These are phyloP conservation scores for Conger conger DNA, from an alignment of 2,113 vertebrate genomes.

Conservation along the genomic window DNA sequence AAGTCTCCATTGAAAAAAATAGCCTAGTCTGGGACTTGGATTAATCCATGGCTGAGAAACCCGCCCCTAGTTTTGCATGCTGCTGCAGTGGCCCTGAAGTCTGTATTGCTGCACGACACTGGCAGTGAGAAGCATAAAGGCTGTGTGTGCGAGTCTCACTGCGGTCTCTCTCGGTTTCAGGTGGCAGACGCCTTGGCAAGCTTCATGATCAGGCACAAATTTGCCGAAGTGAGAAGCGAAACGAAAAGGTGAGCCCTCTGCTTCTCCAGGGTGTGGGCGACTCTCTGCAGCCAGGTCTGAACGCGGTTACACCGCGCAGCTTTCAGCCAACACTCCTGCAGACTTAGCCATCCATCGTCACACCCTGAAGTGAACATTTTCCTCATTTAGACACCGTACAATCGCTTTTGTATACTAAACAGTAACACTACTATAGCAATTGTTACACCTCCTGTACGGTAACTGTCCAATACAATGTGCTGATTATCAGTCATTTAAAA, in stretches of 20 bases:
- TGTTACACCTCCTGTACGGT: too few relatives aligned
- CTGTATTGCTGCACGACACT: background rate
- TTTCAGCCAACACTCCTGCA: background rate
- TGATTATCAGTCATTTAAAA: too few relatives aligned
- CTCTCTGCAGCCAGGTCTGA: background rate
- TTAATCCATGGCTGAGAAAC: too few relatives aligned
- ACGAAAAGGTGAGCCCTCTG: slow-evolving; percentile 46
- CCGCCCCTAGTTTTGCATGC: too few relatives aligned
- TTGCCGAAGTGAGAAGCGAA: slow-evolving; percentile 54
- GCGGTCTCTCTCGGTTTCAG: slow-evolving; percentile 25
- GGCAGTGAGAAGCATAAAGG: background rate
- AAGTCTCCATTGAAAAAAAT: too few relatives aligned
- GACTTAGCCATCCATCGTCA: too few relatives aligned
- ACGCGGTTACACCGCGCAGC: background rate
- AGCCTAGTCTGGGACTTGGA: too few relatives aligned
- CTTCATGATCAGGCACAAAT: slow-evolving; percentile 63
- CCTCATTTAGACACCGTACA: too few relatives aligned
- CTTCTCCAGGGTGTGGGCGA: background rate
- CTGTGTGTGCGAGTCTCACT: background rate
- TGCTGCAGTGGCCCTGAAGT: background rate
- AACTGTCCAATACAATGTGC: too few relatives aligned
- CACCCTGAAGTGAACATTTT: too few relatives aligned
- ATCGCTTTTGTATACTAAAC: too few relatives aligned
- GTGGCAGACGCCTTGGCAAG: slow-evolving; percentile 57
- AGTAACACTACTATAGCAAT: too few relatives aligned